Evolutionary conservation across 2,797 vertebrate genomes (phyloP), one percentile per base, ranked within the genome.

Genomic region (Ptychadena robeensis): DNA sequence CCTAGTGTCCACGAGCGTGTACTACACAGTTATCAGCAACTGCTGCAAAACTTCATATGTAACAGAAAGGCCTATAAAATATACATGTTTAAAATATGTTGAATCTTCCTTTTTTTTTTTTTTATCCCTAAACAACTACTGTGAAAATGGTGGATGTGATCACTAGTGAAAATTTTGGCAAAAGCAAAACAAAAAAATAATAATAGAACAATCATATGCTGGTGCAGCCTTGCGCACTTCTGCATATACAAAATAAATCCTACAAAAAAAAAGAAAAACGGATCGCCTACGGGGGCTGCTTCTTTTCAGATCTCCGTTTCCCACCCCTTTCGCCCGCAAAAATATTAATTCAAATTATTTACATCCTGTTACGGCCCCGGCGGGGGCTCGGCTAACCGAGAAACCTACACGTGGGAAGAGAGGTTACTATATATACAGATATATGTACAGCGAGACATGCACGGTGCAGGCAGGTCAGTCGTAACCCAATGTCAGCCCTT

Each of bases 301-400:
- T 63, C 65, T 69, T 57, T 25, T 69, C 81, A 59, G 31, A 66
- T 68, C 66, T 80, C 53, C 66, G 18, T 61, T n/a, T 40, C 81
- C 73, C 81, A 67, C 80, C 63, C 63, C 65, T 34, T 69, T 61
- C n/a, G 65, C 81, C 81, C 63, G 81, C 81, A 76, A 82, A 82
- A 77, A 77, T 77, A 77, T 77, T 71, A 82, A 69, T 82, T 71
- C 35, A 76, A 77, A 82, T 27, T 82, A 82, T 82, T 64, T 82
- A 82, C 81, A 82, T 77, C 67, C 81, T 66, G 12, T 77, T 34
- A 22, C 53, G 70, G 72, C 53, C 78, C 78, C 25, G 67, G 44
- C 32, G 8, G 40, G 28, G 77, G 11, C 68, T 44, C 59, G 35
- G 31, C 64, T 61, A 63, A 34, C 53, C 27, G 72, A 75, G 57